Conservation (phyloP, 2,888 invertebrate genomes). For the Acheta domesticus region DNA sequence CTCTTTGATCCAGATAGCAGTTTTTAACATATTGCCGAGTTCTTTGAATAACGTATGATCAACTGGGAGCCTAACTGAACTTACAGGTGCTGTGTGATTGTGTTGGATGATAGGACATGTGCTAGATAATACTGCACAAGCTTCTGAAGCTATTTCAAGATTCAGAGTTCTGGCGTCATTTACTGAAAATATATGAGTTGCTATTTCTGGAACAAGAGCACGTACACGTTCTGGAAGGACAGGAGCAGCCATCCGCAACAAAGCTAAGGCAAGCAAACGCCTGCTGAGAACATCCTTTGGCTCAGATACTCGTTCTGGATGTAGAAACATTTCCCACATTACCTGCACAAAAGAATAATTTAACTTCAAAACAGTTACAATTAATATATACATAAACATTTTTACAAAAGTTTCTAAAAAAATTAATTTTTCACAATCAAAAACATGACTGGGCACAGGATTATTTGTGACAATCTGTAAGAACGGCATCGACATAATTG, state of each 20-base stretch:
- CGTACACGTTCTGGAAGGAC: neutral
- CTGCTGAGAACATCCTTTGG: neutral
- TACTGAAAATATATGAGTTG: neutral
- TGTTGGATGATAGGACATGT: neutral
- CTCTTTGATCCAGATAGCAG: neutral
- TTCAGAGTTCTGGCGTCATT: neutral
- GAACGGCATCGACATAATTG: too few species aligned
- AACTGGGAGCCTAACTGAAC: neutral
- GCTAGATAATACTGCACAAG: neutral
- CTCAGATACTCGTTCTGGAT: neutral
- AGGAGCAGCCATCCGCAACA: neutral
- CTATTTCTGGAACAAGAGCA: neutral
- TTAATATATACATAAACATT: too few species aligned
- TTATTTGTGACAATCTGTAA: too few species aligned
- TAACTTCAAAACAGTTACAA: neutral
- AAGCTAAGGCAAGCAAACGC: neutral
- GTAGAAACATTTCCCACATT: constrained; percentile 74
- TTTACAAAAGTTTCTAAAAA: too few species aligned
- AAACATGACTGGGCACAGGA: too few species aligned
- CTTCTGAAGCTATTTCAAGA: neutral
- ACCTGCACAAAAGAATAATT: constrained; percentile 53
- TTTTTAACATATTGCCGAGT: neutral
- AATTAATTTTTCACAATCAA: too few species aligned
- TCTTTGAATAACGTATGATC: neutral
- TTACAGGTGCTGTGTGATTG: neutral